A percentile compares a stretch with the other conserved stretches of the same genome.
phyloP scores from a whole-genome alignment of 2,113 vertebrate genomes.

The Corvus moneduloides region DNA sequence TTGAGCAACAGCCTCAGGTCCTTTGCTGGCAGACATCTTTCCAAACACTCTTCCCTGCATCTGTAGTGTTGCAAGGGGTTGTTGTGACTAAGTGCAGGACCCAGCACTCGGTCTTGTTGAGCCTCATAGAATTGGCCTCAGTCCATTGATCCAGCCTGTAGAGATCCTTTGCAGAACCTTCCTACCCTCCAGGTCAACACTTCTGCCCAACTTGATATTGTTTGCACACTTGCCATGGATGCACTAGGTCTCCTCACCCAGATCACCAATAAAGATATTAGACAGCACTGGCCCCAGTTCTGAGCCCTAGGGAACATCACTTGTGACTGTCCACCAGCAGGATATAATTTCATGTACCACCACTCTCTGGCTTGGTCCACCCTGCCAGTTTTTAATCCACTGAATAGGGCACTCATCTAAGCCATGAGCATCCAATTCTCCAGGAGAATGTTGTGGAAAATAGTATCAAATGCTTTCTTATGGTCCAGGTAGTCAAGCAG shows the following conservation, averaged over 20 bases:
- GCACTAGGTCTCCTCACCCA: neutral
- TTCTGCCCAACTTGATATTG: neutral
- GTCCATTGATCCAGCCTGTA: neutral
- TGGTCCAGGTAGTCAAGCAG: neutral
- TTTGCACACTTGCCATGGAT: too few species aligned
- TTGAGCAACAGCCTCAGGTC: neutral
- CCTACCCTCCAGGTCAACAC: neutral
- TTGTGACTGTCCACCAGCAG: neutral
- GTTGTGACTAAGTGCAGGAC: neutral
- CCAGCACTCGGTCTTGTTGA: neutral
- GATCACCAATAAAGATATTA: neutral
- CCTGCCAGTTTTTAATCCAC: neutral
- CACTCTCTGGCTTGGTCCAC: neutral
- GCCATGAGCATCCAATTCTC: neutral
- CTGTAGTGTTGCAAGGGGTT: neutral
- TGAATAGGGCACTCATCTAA: neutral
- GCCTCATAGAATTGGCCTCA: neutral
- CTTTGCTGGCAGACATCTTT: neutral
- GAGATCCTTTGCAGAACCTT: neutral
- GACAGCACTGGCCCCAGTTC: neutral
- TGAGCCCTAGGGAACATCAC: neutral
- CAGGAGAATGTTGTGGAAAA: neutral
- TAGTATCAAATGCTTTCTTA: neutral
- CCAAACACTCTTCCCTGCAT: neutral
- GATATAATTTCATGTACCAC: neutral